phyloP scores from a whole-genome alignment of 2,797 vertebrate species.

The Muscicapa striata region DNA sequence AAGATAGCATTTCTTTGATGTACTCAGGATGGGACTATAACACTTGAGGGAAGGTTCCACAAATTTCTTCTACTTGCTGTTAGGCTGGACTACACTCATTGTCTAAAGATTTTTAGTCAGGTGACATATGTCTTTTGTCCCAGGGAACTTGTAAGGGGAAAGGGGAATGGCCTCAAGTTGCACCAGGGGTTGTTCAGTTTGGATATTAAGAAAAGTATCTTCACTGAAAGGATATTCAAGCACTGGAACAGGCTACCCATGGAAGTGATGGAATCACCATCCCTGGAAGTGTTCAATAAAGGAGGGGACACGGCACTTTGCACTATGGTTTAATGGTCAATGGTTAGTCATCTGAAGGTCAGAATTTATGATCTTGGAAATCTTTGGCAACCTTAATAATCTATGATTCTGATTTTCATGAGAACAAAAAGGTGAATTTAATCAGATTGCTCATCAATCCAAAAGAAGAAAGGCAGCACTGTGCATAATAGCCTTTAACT shows the following conservation, averaged over 20 bases:
- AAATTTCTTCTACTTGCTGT: neutral
- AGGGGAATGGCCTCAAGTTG: too few species aligned
- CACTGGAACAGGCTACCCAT: neutral
- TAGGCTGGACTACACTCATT: neutral
- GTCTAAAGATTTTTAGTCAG: neutral
- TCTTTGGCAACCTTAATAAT: neutral
- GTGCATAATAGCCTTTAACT: neutral
- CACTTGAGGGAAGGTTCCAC: neutral
- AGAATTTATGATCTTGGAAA: neutral
- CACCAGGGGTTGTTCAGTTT: neutral
- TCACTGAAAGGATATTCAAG: neutral
- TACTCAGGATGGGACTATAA: neutral
- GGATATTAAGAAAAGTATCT: neutral
- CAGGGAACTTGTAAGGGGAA: neutral
- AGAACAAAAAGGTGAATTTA: neutral
- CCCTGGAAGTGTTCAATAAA: neutral
- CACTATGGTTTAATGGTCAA: neutral
- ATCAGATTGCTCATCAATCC: neutral
- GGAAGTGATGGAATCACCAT: neutral
- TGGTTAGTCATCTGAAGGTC: neutral
- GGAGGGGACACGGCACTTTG: rapidly evolving
- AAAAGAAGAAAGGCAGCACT: neutral
- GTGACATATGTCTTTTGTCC: neutral
- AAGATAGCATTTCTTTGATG: neutral
- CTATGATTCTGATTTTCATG: neutral